These are phyloP conservation scores for Mythimna vitellina DNA, from an alignment of 2,888 invertebrate species.

Conservation along the genomic window DNA sequence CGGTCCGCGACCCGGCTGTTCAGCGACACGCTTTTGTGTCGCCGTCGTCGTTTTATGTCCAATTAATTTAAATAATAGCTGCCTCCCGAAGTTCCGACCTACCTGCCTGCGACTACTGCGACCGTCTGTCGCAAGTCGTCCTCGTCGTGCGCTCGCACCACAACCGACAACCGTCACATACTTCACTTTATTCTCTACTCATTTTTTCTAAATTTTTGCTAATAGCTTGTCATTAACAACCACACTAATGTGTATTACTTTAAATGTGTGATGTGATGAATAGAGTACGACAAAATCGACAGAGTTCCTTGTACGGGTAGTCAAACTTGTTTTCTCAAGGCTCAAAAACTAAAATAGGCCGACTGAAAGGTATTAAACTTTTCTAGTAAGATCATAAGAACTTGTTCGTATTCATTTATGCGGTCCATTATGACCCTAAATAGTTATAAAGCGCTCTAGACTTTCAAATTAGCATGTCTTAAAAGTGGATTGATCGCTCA, in stretches of 20 bases:
- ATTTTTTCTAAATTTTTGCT: slow-evolving; percentile 40
- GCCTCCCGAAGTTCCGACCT: slow-evolving; percentile 77
- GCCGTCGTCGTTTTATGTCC: slow-evolving; percentile 86
- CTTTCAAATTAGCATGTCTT: slow-evolving; percentile 87
- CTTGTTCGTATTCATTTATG: slow-evolving; percentile 74
- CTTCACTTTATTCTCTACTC: slow-evolving; percentile 42
- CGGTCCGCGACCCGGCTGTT: slow-evolving; percentile 74
- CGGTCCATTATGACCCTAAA: slow-evolving; percentile 73
- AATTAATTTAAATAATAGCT: slow-evolving; percentile 90
- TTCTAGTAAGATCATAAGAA: slow-evolving; percentile 47
- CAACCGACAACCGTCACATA: slow-evolving; percentile 53
- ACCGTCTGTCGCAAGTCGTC: slow-evolving; percentile 72
- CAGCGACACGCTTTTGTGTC: slow-evolving; percentile 81
- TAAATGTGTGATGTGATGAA: background rate
- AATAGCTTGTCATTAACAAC: slow-evolving; percentile 30
- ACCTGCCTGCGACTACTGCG: slow-evolving; percentile 83
- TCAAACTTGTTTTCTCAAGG: slow-evolving; percentile 51
- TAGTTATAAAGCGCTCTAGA: slow-evolving; percentile 79
- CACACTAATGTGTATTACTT: background rate
- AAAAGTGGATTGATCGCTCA: slow-evolving; percentile 84
- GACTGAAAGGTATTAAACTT: slow-evolving; percentile 40
- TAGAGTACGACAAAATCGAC: slow-evolving; percentile 10
- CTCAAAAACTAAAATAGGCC: slow-evolving; percentile 39
- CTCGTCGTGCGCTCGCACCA: slow-evolving; percentile 57
- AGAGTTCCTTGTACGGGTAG: slow-evolving; percentile 21